Conservation (phyloP, 2,113 vertebrate genomes). For the Saccopteryx leptura region DNA sequence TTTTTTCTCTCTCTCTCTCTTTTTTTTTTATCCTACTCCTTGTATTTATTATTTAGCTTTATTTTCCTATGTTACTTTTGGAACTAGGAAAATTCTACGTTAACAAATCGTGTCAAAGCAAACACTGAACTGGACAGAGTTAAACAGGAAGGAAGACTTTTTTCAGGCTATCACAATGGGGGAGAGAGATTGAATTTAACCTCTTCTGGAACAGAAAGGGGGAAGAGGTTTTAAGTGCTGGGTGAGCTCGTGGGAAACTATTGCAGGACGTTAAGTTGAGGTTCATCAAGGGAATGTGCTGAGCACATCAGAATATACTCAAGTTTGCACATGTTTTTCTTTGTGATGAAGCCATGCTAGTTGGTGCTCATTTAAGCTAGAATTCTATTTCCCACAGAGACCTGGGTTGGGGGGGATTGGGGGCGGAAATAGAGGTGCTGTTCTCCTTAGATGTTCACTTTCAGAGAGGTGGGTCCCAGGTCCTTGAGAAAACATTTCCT, state of each 20-base stretch:
- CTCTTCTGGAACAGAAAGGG: neutral
- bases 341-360: constrained; percentile 17
- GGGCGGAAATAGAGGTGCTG: neutral
- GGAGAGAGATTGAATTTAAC: neutral
- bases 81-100: constrained; percentile 18
- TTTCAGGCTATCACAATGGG: neutral
- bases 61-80: constrained; percentile 46
- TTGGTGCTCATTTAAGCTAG: neutral
- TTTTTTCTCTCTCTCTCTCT: neutral
- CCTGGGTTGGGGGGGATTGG: neutral
- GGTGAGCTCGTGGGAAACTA: neutral
- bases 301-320: neutral
- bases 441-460: constrained; percentile 35
- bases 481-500: constrained; percentile 29
- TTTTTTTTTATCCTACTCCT: constrained; percentile 9
- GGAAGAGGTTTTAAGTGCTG: neutral
- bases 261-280: neutral
- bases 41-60: constrained; percentile 20
- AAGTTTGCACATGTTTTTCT: constrained; percentile 6
- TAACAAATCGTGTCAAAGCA: neutral
- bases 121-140: neutral
- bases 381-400: neutral
- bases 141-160: neutral
- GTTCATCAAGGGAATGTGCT: neutral
- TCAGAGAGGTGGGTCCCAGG: constrained; percentile 43